Evolutionary conservation across 2,888 invertebrate species (phyloP).

Genomic region (Lacanobia oleracea): DNA sequence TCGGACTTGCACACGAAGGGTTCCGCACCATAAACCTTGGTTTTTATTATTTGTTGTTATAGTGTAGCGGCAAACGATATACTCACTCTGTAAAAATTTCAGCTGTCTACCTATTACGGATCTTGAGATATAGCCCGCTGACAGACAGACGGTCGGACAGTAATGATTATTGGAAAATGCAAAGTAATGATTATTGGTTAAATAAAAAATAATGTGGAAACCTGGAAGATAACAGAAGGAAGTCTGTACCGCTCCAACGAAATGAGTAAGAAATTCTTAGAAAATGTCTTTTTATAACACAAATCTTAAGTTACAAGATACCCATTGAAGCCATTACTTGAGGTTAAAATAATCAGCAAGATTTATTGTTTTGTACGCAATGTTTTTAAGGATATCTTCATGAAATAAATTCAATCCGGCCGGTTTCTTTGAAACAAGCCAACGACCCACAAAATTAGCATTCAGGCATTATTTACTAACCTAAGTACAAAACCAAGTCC

Average conservation of each 20-base stretch:
- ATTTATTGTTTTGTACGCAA: conserved; percentile 24
- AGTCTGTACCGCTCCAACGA: not conserved
- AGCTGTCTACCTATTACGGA: no score
- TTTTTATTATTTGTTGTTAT: no score
- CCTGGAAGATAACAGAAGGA: no score
- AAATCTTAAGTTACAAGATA: conserved; percentile 3
- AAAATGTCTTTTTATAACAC: not conserved
- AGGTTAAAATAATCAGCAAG: conserved; percentile 17
- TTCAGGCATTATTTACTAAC: conserved; percentile 10
- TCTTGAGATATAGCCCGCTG: no score
- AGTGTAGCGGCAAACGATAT: no score
- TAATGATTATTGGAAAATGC: no score
- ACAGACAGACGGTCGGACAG: no score
- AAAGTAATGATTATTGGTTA: not conserved
- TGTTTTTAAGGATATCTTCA: conserved; percentile 20
- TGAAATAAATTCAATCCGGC: conserved; percentile 30
- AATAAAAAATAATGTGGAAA: not conserved
- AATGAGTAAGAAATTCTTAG: not conserved
- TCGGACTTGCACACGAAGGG: no score
- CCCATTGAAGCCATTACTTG: conserved; percentile 6
- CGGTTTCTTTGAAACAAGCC: conserved; percentile 32
- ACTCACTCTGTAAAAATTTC: no score
- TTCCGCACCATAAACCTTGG: no score
- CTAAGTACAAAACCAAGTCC: conserved; percentile 14
- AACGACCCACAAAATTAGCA: conserved; percentile 27